phyloP scores from a whole-genome alignment of 2,113 vertebrate genomes.

The Engystomops pustulosus region DNA sequence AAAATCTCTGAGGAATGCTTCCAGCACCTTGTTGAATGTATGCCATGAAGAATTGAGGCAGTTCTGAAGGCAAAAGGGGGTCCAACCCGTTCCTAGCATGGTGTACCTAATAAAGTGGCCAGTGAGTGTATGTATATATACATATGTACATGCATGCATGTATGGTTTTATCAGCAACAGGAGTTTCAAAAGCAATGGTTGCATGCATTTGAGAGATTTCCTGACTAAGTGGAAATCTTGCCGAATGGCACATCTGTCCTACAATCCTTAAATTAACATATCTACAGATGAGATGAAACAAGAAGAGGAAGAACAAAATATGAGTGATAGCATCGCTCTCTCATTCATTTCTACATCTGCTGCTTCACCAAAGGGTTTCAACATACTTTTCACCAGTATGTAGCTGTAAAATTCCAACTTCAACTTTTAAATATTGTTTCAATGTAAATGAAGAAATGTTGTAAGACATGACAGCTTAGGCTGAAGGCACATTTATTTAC shows the following conservation, averaged over 20 bases:
- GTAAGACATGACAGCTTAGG: conserved; percentile 6
- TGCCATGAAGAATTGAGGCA: too few relatives aligned
- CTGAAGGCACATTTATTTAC: too few relatives aligned
- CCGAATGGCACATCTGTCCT: conserved; percentile 57
- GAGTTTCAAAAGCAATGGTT: conserved; percentile 27
- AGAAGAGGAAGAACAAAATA: conserved; percentile 27
- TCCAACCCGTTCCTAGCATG: too few relatives aligned
- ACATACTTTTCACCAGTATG: conserved; percentile 27
- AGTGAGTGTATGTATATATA: too few relatives aligned
- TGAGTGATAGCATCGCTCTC: conserved; percentile 30
- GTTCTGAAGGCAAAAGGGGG: too few relatives aligned
- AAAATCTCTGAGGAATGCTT: too few relatives aligned
- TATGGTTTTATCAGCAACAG: too few relatives aligned
- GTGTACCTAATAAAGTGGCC: too few relatives aligned
- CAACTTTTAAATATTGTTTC: background rate
- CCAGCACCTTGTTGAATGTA: too few relatives aligned
- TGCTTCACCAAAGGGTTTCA: conserved; percentile 28
- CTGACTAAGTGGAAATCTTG: conserved; percentile 55
- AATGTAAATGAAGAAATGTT: background rate
- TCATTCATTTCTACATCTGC: conserved; percentile 22
- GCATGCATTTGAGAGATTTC: conserved; percentile 47
- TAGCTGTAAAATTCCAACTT: conserved; percentile 20
- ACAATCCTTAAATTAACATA: conserved; percentile 58
- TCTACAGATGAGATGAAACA: conserved; percentile 53
- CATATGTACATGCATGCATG: too few relatives aligned